Evolutionary conservation across 2,888 invertebrate genomes (phyloP), one percentile per base, ranked within the genome.

Genomic region (Amphipoea oculea): DNA sequence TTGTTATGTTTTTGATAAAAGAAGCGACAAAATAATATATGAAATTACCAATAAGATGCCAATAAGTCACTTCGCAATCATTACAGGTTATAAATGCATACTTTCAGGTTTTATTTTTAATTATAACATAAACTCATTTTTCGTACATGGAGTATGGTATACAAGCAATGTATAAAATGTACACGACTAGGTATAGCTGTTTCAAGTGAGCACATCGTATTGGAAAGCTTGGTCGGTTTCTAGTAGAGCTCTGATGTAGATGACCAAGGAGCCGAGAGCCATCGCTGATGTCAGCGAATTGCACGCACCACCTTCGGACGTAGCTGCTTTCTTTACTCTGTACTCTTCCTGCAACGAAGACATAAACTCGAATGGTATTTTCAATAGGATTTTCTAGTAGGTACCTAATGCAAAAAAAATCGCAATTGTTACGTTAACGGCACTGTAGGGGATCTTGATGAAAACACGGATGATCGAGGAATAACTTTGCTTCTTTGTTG

Each of bases 221-320:
- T 97, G 96, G 83, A 97, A 97, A 3, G 96, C 96, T 86, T 96
- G 96, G 84, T 97, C 96, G 0, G 96, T 96, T 86, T 97, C 96
- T 62, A 96, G 88, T 5, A 97, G 88, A 0, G 96, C 96, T 80
- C 96, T 90, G n/a, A 95, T 89, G 84, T 96, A 96, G 40, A 96
- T 81, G 3, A 93, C 94, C 66, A 97, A 86, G 1, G 96, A 94
- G 0, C 96, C 95, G 12, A 97, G 92, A 4, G 96, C 96, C 96
- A 96, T 96, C 0, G 95, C 96, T 3, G 96, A 96, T 0, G 96
- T 94, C 73, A 96, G 84, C 0, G 96, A 96, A 88, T 96, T 96
- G 86, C 96, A 97, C 6, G 95, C 77, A 0, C 96, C 96, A 0
- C 96, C 96, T 72, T 95, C 96, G 0, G 95, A 95, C 0, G 91